Evolutionary conservation across 1,140 invertebrate species (phyloP).

Genomic region (Heliconius hewitsoni): DNA sequence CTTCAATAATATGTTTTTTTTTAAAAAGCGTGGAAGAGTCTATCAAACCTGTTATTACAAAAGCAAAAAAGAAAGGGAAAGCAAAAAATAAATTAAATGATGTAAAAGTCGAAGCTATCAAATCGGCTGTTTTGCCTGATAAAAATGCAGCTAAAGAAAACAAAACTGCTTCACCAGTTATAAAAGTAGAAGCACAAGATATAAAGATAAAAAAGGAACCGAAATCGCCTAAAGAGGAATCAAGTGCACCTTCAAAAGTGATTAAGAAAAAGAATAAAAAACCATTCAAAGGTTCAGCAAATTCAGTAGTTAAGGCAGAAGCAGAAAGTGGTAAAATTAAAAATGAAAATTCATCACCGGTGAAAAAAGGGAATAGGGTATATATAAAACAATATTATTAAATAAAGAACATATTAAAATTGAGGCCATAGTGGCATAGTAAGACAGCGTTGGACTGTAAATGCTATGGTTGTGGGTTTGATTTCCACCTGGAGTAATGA

Average conservation of each 20-base stretch:
- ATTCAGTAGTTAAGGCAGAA: background rate
- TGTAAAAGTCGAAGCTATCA: background rate
- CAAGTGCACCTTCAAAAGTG: background rate
- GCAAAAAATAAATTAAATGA: conserved; percentile 11
- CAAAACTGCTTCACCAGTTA: background rate
- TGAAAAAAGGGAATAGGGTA: background rate
- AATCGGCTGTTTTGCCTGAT: background rate
- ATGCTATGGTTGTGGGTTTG: no score
- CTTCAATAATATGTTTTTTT: background rate
- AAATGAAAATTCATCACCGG: background rate
- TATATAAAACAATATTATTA: background rate
- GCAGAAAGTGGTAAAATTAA: background rate
- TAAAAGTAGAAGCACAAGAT: background rate
- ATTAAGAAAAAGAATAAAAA: background rate
- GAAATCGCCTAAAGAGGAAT: background rate
- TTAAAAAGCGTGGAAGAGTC: conserved; percentile 12
- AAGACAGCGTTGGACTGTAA: no score
- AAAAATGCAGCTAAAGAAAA: background rate
- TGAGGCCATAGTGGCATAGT: no score
- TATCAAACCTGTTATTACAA: conserved; percentile 1
- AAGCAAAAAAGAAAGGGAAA: conserved; percentile 1
- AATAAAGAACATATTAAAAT: no score
- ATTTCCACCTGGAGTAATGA: no score
- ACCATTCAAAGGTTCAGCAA: background rate
- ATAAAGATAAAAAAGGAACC: background rate